phyloP scores from a whole-genome alignment of 1,140 invertebrate species.

The Lordiphosa mommai region DNA sequence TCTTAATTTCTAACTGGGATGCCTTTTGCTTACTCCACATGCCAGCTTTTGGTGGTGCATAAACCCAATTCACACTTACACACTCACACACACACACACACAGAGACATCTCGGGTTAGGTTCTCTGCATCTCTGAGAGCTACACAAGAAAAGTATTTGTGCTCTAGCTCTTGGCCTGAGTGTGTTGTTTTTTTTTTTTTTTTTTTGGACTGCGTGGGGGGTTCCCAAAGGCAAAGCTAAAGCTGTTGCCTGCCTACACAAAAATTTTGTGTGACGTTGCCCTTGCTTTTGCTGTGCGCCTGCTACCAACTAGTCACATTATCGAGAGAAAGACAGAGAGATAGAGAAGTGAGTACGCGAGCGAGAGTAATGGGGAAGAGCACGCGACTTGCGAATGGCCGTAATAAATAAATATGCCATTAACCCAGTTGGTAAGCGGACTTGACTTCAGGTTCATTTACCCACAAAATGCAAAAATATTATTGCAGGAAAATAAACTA shows the following conservation, averaged over 20 bases:
- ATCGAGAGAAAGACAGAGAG: conserved; percentile 20
- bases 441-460: conserved; percentile 15
- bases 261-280: conserved; percentile 1
- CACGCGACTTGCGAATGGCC: conserved; percentile 53
- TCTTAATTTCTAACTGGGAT: not conserved
- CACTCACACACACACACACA: not conserved
- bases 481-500: conserved; percentile 50
- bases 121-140: conserved; percentile 8
- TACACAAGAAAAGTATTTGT: conserved; percentile 4
- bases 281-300: conserved; percentile 32
- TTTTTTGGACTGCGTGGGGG: conserved; percentile 2
- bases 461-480: conserved; percentile 41
- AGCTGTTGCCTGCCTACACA: conserved; percentile 7
- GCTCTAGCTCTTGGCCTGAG: conserved; percentile 3
- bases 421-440: conserved; percentile 44
- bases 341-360: conserved; percentile 13
- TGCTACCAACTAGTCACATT: conserved; percentile 23
- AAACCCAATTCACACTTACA: not conserved
- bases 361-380: conserved; percentile 9
- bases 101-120: not conserved
- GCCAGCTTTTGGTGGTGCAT: not conserved
- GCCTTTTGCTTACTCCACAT: conserved; percentile 4
- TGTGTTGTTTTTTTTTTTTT: not conserved
- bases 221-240: not conserved
- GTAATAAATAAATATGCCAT: conserved; percentile 70